Evolutionary conservation across 2,797 vertebrate species (phyloP).

Genomic region (Hyperoplus immaculatus): DNA sequence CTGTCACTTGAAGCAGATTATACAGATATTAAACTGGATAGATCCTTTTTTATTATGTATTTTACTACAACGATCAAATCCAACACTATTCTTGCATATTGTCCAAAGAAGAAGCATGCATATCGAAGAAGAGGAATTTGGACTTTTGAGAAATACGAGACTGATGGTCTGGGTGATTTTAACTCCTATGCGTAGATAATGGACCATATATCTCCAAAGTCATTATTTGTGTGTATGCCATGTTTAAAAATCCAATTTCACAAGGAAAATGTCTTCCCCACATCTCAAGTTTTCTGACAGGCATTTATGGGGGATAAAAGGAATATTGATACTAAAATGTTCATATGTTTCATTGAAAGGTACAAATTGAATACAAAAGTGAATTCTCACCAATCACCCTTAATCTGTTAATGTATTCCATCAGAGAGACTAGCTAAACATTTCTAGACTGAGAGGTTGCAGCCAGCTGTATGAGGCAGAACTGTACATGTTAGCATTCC

Average conservation of each 20-base stretch:
- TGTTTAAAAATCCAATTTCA: background rate
- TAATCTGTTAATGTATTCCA: background rate
- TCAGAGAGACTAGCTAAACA: background rate
- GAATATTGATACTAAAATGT: background rate
- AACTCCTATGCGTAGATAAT: background rate
- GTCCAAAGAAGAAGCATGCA: background rate
- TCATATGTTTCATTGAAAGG: slow-evolving; percentile 17
- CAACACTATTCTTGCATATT: background rate
- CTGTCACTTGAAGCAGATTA: background rate
- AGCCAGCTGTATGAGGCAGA: background rate
- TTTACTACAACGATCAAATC: background rate
- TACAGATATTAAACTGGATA: background rate
- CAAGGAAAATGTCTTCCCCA: background rate
- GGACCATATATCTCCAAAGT: background rate
- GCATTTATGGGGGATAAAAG: background rate
- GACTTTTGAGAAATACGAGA: background rate
- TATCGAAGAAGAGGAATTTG: background rate
- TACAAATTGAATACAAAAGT: background rate
- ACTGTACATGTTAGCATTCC: too few relatives aligned
- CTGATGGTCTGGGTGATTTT: background rate
- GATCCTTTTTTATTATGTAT: background rate
- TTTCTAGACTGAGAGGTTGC: background rate
- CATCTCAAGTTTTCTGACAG: background rate
- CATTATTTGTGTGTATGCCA: background rate
- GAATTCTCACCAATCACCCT: background rate